These are phyloP conservation scores for Nipponacmea schrenckii DNA, from an alignment of 2,888 invertebrate species.

Conservation along the genomic window DNA sequence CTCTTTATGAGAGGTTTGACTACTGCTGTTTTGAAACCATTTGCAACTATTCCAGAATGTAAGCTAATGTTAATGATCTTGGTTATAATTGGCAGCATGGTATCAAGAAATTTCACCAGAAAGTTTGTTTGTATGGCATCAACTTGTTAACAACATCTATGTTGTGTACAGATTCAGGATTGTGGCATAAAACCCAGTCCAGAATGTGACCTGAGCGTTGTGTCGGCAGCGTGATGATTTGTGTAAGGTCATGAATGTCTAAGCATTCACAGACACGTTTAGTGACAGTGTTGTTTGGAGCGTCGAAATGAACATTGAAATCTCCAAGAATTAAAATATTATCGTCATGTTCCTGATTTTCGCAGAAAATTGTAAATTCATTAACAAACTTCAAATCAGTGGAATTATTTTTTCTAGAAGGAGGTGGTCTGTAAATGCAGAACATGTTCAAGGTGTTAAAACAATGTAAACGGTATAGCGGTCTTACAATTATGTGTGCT, in stretches of 20 bases:
- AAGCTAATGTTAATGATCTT: not conserved
- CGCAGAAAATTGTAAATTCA: not conserved
- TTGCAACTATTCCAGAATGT: not conserved
- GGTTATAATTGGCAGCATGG: not conserved
- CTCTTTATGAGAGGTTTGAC: not conserved
- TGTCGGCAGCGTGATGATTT: not conserved
- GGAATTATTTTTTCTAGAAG: not conserved
- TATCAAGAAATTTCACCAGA: too few species aligned
- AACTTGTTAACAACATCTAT: not conserved
- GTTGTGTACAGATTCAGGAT: not conserved
- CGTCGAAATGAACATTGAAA: not conserved
- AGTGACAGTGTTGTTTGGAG: not conserved
- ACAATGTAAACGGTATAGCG: too few species aligned
- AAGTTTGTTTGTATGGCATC: not conserved
- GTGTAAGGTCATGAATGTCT: not conserved
- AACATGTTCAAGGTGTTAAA: too few species aligned
- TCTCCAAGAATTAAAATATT: not conserved
- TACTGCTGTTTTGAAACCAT: not conserved
- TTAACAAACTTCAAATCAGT: not conserved
- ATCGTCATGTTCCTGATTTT: not conserved
- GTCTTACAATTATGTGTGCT: too few species aligned
- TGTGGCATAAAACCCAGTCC: not conserved
- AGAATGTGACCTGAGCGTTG: not conserved
- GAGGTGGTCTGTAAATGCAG: not conserved
- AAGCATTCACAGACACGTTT: not conserved